Conservation (phyloP, 2,888 invertebrate species). For the Arrhopalites spinosus region DNA sequence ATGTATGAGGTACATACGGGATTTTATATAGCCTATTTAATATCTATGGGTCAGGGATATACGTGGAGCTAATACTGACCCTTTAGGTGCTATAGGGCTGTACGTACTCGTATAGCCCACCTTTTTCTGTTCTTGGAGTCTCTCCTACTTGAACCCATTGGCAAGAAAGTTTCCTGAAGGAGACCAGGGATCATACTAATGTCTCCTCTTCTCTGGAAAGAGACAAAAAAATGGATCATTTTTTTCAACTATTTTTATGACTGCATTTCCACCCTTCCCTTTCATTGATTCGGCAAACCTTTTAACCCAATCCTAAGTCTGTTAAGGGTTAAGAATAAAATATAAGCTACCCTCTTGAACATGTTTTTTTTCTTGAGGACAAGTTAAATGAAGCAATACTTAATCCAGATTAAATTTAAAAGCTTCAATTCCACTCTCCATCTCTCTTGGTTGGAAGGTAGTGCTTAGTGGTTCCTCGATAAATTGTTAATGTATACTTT, state of each 20-base stretch:
- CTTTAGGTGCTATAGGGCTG: too few species aligned
- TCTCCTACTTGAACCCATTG: slow-evolving; percentile 3
- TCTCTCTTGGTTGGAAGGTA: too few species aligned
- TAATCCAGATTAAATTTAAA: too few species aligned
- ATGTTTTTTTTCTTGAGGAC: too few species aligned
- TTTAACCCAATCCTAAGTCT: not conserved
- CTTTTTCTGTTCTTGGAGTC: not conserved
- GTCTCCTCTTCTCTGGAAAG: not conserved
- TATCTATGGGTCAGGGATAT: too few species aligned
- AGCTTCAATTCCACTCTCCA: not conserved
- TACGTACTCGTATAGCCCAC: not conserved
- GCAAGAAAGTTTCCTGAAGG: slow-evolving; percentile 8
- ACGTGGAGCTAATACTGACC: too few species aligned
- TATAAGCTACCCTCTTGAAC: not conserved
- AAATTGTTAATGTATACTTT: not conserved
- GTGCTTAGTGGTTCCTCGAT: not conserved
- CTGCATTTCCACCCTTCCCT: slow-evolving; percentile 18
- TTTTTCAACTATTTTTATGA: slow-evolving; percentile 14
- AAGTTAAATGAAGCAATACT: too few species aligned
- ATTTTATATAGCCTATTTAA: too few species aligned
- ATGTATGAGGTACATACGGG: not conserved
- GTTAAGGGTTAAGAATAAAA: not conserved
- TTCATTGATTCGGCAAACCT: not conserved
- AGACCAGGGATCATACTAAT: too few species aligned
- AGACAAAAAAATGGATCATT: slow-evolving; percentile 15